Conservation (phyloP, 2,888 invertebrate species). For the Dasysyrphus tricinctus region DNA sequence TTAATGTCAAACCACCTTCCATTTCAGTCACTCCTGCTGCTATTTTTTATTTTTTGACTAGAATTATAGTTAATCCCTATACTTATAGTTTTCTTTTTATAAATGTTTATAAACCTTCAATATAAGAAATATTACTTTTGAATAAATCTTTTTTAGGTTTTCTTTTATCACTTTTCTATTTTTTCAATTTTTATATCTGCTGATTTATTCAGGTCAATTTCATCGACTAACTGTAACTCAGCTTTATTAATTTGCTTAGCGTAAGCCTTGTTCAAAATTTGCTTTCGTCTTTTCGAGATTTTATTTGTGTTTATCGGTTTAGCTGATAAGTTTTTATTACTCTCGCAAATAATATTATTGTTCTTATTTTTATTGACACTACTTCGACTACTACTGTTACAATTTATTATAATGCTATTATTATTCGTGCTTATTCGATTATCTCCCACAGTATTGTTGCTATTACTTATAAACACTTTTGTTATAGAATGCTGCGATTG, state of each 20-base stretch:
- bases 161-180: conserved; percentile 76
- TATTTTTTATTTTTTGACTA: conserved; percentile 53
- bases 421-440: conserved; percentile 62
- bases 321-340: conserved; percentile 53
- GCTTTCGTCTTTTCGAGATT: conserved; percentile 77
- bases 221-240: conserved; percentile 75
- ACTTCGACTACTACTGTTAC: conserved; percentile 77
- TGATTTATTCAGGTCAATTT: conserved; percentile 33
- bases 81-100: conserved; percentile 17
- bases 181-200: conserved; percentile 81
- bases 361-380: conserved; percentile 56
- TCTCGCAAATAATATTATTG: conserved; percentile 70
- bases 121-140: background rate
- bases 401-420: conserved; percentile 74
- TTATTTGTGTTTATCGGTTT: conserved; percentile 38
- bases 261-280: conserved; percentile 72
- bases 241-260: conserved; percentile 59
- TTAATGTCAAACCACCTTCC: conserved; percentile 3
- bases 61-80: conserved; percentile 53
- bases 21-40: conserved; percentile 29
- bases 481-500: conserved; percentile 75
- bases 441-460: conserved; percentile 77
- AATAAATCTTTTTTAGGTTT: background rate
- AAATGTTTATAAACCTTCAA: conserved; percentile 2
- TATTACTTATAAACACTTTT: conserved; percentile 77